Conservation (phyloP, 2,113 vertebrate genomes). For the Fukomys damarensis region DNA sequence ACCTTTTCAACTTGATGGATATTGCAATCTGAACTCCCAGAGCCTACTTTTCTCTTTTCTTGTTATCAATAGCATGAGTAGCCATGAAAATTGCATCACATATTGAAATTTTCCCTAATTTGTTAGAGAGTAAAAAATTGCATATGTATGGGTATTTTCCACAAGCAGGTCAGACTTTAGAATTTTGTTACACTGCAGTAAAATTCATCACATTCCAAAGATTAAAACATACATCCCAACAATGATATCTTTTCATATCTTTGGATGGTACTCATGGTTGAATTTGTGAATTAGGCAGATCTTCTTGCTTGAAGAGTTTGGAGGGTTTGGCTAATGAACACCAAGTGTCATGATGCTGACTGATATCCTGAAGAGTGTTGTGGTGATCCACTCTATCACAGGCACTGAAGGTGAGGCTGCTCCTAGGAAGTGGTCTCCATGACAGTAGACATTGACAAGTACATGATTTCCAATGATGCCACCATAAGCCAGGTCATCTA, state of each 20-base stretch:
- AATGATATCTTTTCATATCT: not conserved
- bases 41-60: not conserved
- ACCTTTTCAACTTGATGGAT: not conserved
- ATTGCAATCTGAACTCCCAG: not conserved
- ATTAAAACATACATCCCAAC: not conserved
- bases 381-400: not conserved
- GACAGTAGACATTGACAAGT: not conserved
- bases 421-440: not conserved
- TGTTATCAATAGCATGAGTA: not conserved
- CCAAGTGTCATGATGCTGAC: not conserved
- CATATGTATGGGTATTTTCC: not conserved
- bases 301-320: conserved; percentile 8
- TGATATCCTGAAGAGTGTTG: not conserved
- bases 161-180: not conserved
- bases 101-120: not conserved
- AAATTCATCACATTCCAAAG: not conserved
- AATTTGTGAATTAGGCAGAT: not conserved
- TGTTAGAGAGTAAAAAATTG: conserved; percentile 12
- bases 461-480: not conserved
- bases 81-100: not conserved
- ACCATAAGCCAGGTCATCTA: not conserved
- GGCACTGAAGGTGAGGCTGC: not conserved
- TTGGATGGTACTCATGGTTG: not conserved
- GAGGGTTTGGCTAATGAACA: not conserved
- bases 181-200: not conserved